Evolutionary conservation across 2,797 vertebrate genomes (phyloP).

Genomic region (Myotis pilosus): DNA sequence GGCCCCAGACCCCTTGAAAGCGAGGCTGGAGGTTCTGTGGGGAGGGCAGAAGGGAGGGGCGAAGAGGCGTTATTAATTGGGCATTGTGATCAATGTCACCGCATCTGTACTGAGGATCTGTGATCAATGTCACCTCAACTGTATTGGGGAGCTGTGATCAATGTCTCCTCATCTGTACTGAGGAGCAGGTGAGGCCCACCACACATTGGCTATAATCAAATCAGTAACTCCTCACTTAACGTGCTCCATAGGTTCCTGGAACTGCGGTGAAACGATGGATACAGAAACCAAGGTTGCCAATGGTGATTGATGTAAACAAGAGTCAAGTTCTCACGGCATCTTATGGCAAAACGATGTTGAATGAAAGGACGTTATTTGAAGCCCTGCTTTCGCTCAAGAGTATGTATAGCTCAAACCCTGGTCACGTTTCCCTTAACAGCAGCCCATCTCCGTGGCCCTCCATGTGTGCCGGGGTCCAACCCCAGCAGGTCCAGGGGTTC

Average conservation of each 20-base stretch:
- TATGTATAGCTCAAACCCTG: not conserved
- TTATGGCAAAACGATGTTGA: not conserved
- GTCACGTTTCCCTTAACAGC: not conserved
- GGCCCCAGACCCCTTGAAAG: not conserved
- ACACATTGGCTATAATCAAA: not conserved
- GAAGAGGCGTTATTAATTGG: not conserved
- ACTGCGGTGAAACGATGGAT: rapidly evolving
- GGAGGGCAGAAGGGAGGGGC: not conserved
- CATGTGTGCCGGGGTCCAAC: too few relatives aligned
- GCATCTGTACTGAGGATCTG: not conserved
- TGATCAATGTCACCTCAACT: not conserved
- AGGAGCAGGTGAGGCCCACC: not conserved
- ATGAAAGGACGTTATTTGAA: rapidly evolving
- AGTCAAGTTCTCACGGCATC: not conserved
- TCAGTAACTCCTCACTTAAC: not conserved
- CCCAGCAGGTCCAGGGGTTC: too few relatives aligned
- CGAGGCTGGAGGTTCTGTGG: not conserved
- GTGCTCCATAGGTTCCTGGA: too few relatives aligned
- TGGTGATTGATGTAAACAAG: rapidly evolving
- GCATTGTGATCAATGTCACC: not conserved
- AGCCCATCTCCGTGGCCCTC: not conserved
- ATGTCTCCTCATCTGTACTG: not conserved
- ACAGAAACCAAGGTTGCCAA: not conserved
- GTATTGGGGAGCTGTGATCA: not conserved
- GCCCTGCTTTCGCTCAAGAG: not conserved